phyloP scores from a whole-genome alignment of 2,797 vertebrate genomes.

The Coranthus polyacanthus region DNA sequence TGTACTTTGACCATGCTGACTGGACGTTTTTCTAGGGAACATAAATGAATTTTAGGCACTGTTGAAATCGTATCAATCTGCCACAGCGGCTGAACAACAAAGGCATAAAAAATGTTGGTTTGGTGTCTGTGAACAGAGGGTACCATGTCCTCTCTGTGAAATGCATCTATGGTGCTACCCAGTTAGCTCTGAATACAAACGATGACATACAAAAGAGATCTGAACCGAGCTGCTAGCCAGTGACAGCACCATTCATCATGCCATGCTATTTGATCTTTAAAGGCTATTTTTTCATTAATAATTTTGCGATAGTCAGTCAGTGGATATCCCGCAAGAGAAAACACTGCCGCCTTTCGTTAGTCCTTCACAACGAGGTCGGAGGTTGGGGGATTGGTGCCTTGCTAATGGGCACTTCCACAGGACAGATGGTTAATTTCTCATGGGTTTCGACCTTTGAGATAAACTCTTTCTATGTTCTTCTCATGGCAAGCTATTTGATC shows the following conservation, averaged over 20 bases:
- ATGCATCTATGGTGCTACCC: constrained; percentile 31
- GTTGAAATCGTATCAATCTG: constrained; percentile 68
- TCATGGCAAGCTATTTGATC: constrained; percentile 56
- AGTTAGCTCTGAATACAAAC: constrained; percentile 59
- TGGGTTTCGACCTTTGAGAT: constrained; percentile 32
- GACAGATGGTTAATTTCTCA: constrained; percentile 47
- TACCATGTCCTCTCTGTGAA: constrained; percentile 30
- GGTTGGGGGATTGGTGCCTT: constrained; percentile 31
- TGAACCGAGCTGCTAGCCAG: constrained; percentile 33
- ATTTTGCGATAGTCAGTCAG: constrained; percentile 42
- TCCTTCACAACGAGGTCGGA: constrained; percentile 39
- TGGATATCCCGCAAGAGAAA: constrained; percentile 25
- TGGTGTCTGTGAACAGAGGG: constrained; percentile 49
- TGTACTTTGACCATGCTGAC: constrained; percentile 67
- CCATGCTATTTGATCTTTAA: constrained; percentile 70
- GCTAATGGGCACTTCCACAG: constrained; percentile 40
- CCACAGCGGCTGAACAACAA: constrained; percentile 33
- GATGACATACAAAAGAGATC: constrained; percentile 39
- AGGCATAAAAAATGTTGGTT: constrained; percentile 25
- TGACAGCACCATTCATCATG: constrained; percentile 69
- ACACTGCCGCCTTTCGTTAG: constrained; percentile 32
- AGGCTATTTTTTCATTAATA: constrained; percentile 68
- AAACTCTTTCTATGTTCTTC: constrained; percentile 17
- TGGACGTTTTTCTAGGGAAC: constrained; percentile 58
- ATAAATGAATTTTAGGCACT: constrained; percentile 64